These are phyloP conservation scores for Zaprionus camerounensis DNA, from an alignment of 1,140 invertebrate species.

Conservation along the genomic window DNA sequence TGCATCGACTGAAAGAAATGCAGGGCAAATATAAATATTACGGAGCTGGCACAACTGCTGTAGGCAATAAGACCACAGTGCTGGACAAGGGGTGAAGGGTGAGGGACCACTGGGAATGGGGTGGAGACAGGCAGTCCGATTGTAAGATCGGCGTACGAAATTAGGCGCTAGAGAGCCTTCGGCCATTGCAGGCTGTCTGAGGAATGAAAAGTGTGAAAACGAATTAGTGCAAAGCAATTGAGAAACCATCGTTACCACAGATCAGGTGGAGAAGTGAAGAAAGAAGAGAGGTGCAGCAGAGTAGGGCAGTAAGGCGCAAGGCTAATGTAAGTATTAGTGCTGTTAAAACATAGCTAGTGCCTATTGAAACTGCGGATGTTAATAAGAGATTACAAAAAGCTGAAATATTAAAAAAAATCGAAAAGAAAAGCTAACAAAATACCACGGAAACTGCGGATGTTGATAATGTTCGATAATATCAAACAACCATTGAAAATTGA, in stretches of 20 bases:
- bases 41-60: slow-evolving; percentile 38
- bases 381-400: no score
- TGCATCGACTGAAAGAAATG: slow-evolving; percentile 71
- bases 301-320: slow-evolving; percentile 28
- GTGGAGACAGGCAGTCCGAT: slow-evolving; percentile 19
- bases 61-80: neutral
- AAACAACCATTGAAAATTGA: no score
- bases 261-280: neutral
- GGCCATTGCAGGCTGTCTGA: slow-evolving; percentile 62
- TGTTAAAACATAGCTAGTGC: no score
- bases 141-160: slow-evolving; percentile 62
- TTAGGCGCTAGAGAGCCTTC: slow-evolving; percentile 62
- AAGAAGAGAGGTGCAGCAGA: neutral
- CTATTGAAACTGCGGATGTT: no score
- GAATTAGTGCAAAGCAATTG: slow-evolving; percentile 57
- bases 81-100: neutral
- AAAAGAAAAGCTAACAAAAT: no score
- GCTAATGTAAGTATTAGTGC: no score
- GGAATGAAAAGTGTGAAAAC: slow-evolving; percentile 78
- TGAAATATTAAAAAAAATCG: no score
- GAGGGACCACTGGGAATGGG: neutral
- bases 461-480: no score
- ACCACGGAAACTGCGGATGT: no score
- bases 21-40: slow-evolving; percentile 82
- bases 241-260: neutral